Conservation (phyloP, 2,797 vertebrate species). For the Etheostoma nigrum region DNA sequence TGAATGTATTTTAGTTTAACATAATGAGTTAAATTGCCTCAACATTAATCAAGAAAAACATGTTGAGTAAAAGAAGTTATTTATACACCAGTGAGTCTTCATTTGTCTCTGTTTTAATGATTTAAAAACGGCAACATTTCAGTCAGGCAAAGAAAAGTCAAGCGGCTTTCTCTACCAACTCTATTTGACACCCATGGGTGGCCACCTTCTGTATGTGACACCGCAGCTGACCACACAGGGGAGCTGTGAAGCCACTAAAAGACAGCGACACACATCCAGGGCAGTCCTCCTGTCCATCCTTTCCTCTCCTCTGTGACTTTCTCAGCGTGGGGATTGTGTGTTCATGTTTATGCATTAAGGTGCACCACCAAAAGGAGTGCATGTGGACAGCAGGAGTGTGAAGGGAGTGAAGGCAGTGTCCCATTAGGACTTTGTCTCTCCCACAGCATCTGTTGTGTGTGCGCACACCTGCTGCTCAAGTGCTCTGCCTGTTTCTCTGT, state of each 20-base stretch:
- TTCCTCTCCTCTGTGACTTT: slow-evolving; percentile 32
- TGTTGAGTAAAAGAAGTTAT: background rate
- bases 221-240: slow-evolving; percentile 70
- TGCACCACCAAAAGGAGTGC: slow-evolving; percentile 32
- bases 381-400: slow-evolving; percentile 57
- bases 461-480: slow-evolving; percentile 73
- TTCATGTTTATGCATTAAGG: slow-evolving; percentile 71
- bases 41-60: background rate
- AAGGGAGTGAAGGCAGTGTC: slow-evolving; percentile 54
- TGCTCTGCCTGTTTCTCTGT: slow-evolving; percentile 20
- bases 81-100: background rate
- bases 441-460: slow-evolving; percentile 72
- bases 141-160: background rate
- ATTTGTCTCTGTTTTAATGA: background rate
- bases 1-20: background rate
- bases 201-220: slow-evolving; percentile 36
- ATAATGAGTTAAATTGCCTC: background rate
- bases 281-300: slow-evolving; percentile 19
- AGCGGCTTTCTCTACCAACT: background rate
- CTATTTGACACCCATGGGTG: background rate
- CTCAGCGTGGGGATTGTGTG: slow-evolving; percentile 33
- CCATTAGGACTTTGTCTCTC: slow-evolving; percentile 55
- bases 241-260: slow-evolving; percentile 76
- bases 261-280: slow-evolving; percentile 1
- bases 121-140: background rate